These are phyloP conservation scores for Tinea pellionella DNA, from an alignment of 2,888 invertebrate species.

Conservation along the genomic window DNA sequence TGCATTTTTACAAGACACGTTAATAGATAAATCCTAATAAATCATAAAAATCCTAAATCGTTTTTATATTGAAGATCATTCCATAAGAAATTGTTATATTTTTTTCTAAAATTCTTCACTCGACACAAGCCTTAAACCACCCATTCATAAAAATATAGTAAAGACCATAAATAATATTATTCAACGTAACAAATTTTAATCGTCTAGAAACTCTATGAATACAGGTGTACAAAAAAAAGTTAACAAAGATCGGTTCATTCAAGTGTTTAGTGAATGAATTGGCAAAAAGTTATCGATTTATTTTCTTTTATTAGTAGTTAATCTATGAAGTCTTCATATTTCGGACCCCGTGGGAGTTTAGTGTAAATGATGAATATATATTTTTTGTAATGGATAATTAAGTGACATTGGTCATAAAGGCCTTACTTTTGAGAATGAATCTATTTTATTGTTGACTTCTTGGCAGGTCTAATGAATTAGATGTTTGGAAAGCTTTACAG, in stretches of 20 bases:
- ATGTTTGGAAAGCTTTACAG: no score
- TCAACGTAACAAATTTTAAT: slow-evolving; percentile 64
- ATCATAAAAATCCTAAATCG: not conserved
- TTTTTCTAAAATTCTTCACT: not conserved
- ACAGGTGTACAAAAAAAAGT: slow-evolving; percentile 42
- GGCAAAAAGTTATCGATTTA: slow-evolving; percentile 29
- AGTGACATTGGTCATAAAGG: slow-evolving; percentile 21
- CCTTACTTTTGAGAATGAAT: not conserved
- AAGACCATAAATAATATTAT: slow-evolving; percentile 51
- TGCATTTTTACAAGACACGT: not conserved
- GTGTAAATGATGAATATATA: slow-evolving; percentile 33
- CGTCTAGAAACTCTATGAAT: slow-evolving; percentile 33
- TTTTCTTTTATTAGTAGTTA: slow-evolving; percentile 23
- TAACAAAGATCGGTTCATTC: slow-evolving; percentile 20
- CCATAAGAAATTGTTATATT: not conserved
- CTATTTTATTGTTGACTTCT: slow-evolving; percentile 20
- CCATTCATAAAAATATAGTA: slow-evolving; percentile 14
- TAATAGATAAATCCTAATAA: not conserved
- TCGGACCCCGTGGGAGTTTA: slow-evolving; percentile 48
- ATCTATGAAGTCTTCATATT: slow-evolving; percentile 52
- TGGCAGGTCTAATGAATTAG: slow-evolving; percentile 20
- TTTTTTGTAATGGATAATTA: slow-evolving; percentile 23
- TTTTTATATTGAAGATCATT: not conserved
- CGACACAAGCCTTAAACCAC: slow-evolving; percentile 1
- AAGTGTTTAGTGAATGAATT: slow-evolving; percentile 29